These are phyloP conservation scores for Biston betularia DNA, from an alignment of 2,888 invertebrate genomes.

Conservation along the genomic window DNA sequence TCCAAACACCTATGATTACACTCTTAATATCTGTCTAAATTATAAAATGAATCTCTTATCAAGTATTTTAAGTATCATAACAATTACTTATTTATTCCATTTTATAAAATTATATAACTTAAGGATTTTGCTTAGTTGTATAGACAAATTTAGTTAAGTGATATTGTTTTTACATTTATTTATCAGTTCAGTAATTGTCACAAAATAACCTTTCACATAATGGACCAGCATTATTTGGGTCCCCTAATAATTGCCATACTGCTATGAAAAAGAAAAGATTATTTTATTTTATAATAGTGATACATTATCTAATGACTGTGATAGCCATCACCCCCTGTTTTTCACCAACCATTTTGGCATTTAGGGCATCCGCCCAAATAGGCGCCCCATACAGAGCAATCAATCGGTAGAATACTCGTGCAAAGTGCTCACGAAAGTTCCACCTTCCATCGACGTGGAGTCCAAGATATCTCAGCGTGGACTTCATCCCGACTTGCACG, in stretches of 20 bases:
- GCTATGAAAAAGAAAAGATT: not conserved
- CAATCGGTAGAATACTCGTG: no score
- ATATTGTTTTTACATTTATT: constrained; percentile 1
- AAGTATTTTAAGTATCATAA: constrained; percentile 1
- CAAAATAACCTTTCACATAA: constrained; percentile 1
- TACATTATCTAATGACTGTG: no score
- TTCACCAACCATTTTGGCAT: no score
- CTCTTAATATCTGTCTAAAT: constrained; percentile 4
- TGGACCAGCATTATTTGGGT: not conserved
- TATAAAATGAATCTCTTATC: constrained; percentile 20
- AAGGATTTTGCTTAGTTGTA: constrained; percentile 7
- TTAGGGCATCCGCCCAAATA: no score
- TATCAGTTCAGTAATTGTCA: constrained; percentile 8
- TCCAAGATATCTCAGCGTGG: no score
- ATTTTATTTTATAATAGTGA: not conserved
- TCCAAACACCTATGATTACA: not conserved
- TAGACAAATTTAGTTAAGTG: not conserved
- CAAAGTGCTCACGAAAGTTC: no score
- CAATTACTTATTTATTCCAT: constrained; percentile 15
- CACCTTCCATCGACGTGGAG: no score
- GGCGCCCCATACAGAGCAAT: no score
- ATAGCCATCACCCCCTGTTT: no score
- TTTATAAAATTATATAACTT: not conserved
- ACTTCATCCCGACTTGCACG: no score
- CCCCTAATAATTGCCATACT: not conserved